Percentiles rank a stretch among this genome's conserved stretches.
Conservation (phyloP, 2,888 invertebrate species). For the Rhamphomyia laevipes region DNA sequence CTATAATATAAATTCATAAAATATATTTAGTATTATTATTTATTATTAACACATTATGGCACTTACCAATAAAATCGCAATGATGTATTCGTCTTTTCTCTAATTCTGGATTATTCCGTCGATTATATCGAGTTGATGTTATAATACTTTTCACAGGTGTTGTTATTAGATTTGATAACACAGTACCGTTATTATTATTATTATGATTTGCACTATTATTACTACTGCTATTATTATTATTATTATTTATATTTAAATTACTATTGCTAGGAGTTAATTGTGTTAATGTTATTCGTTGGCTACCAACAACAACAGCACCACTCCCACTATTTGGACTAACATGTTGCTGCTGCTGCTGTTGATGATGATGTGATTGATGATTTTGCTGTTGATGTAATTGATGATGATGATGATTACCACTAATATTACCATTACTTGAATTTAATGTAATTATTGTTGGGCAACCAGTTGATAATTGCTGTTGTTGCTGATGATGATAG, state of each 20-base stretch:
- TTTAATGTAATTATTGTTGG: conserved; percentile 26
- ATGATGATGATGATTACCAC: neutral
- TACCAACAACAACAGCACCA: neutral
- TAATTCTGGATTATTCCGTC: conserved; percentile 91
- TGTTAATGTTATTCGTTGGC: neutral
- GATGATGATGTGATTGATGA: neutral
- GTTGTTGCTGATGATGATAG: conserved; percentile 25
- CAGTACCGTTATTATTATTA: conserved; percentile 12
- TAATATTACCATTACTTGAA: conserved; percentile 12
- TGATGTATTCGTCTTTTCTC: conserved; percentile 93
- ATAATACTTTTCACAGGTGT: conserved; percentile 28
- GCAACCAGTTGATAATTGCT: conserved; percentile 24
- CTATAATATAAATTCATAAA: too few relatives aligned
- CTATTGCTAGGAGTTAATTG: conserved; percentile 3
- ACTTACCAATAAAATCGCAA: conserved; percentile 85
- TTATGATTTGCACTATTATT: conserved; percentile 11
- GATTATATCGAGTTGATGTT: conserved; percentile 60
- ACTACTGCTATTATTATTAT: conserved; percentile 8
- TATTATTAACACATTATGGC: neutral
- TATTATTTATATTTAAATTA: conserved; percentile 11
- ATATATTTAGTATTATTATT: neutral
- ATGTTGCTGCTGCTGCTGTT: neutral
- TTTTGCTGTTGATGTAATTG: neutral
- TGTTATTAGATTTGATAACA: conserved; percentile 23
- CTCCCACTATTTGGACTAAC: neutral